A percentile compares a stretch with the other conserved stretches of the same genome.
Conservation (phyloP, 2,113 vertebrate genomes). For the Myrmophylax atrothorax region DNA sequence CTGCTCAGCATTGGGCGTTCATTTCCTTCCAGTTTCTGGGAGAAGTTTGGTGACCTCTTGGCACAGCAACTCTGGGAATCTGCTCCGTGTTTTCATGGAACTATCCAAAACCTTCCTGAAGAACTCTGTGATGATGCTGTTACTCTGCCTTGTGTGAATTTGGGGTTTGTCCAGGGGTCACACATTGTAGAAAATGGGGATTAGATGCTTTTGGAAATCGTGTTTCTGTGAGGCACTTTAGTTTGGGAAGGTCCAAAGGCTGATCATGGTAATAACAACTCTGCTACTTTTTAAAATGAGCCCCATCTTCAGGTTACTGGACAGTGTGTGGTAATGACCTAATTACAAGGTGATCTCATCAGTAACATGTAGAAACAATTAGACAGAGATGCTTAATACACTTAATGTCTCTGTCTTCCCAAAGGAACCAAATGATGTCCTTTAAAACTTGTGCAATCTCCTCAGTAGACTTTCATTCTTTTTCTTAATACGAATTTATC, state of each 20-base stretch:
- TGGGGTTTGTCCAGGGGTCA: not conserved
- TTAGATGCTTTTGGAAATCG: not conserved
- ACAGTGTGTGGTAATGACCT: not conserved
- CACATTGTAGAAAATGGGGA: not conserved
- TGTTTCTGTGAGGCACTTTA: not conserved
- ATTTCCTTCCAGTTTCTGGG: not conserved
- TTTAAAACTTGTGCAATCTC: not conserved
- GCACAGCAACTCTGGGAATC: not conserved
- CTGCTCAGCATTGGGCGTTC: not conserved
- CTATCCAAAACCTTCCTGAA: not conserved
- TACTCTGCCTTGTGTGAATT: not conserved
- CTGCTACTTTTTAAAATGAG: not conserved
- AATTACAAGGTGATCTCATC: not conserved
- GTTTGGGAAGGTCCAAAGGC: not conserved
- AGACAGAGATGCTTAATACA: not conserved
- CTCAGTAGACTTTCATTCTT: not conserved
- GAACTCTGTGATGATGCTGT: not conserved
- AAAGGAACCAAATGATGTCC: not conserved
- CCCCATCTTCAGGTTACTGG: not conserved
- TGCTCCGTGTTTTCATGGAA: not conserved
- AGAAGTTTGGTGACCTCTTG: not conserved
- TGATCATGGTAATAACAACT: not conserved
- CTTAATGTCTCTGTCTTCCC: not conserved
- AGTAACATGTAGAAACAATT: not conserved
- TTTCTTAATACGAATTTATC: not conserved